Evolutionary conservation across 2,797 vertebrate species (phyloP).

Genomic region (Malurus leucopterus): DNA sequence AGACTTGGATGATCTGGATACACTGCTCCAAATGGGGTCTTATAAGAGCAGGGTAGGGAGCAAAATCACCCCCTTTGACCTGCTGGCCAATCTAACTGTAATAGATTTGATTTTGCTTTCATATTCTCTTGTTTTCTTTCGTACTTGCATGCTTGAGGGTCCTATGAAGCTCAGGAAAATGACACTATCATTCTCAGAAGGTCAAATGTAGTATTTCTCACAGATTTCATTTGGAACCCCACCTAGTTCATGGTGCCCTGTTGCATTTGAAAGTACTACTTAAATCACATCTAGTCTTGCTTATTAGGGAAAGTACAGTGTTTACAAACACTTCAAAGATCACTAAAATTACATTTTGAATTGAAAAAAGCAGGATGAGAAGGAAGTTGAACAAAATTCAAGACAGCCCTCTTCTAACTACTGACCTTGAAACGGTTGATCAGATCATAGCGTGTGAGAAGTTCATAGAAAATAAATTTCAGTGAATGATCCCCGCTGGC

Average conservation of each 20-base stretch:
- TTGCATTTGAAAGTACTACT: neutral
- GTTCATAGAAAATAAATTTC: slow-evolving; percentile 95
- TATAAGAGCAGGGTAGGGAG: neutral
- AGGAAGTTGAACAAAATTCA: neutral
- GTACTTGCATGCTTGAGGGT: neutral
- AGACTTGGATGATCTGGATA: neutral
- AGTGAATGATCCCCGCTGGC: slow-evolving; percentile 90
- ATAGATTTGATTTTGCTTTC: neutral
- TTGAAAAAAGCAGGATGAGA: neutral
- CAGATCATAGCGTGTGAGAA: slow-evolving; percentile 92
- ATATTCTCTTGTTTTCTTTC: neutral
- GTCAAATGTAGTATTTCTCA: neutral
- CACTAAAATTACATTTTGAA: neutral
- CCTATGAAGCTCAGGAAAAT: neutral
- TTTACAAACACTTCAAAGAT: neutral
- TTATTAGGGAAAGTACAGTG: neutral
- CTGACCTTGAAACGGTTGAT: slow-evolving; percentile 95
- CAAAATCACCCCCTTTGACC: neutral
- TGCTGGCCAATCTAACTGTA: neutral
- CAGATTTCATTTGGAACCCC: neutral
- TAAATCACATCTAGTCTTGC: neutral
- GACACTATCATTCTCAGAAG: neutral
- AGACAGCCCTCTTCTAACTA: neutral
- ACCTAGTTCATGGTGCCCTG: neutral
- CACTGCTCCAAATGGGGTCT: neutral